Percentiles rank a stretch among this genome's conserved stretches.
Evolutionary conservation across 2,888 invertebrate species (phyloP).

Genomic region (Caenorhabditis macrosperma): DNA sequence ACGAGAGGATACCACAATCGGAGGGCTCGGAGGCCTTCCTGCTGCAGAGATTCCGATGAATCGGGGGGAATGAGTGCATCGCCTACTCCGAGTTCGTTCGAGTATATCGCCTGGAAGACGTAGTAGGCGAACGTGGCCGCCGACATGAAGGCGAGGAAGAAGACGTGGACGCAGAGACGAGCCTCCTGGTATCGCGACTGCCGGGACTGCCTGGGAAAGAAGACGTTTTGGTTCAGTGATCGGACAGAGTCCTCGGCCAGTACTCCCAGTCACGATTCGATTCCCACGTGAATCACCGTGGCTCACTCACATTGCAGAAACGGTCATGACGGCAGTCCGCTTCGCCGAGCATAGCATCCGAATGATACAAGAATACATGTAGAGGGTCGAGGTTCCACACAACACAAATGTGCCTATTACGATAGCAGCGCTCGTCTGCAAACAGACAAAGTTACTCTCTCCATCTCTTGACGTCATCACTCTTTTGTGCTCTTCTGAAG

Average conservation of each 20-base stretch:
- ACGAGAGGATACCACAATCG: slow-evolving; percentile 39
- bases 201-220: slow-evolving; percentile 33
- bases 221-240: no score
- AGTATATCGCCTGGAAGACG: slow-evolving; percentile 41
- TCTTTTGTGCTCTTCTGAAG: slow-evolving; percentile 24
- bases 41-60: slow-evolving; percentile 21
- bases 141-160: slow-evolving; percentile 23
- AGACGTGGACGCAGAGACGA: slow-evolving; percentile 32
- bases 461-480: background rate
- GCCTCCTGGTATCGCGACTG: slow-evolving; percentile 30
- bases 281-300: background rate
- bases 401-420: slow-evolving; percentile 34
- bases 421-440: slow-evolving; percentile 41
- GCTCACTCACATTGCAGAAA: slow-evolving; percentile 16
- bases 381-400: slow-evolving; percentile 16
- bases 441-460: background rate
- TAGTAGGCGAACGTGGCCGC: slow-evolving; percentile 36
- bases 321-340: slow-evolving; percentile 18
- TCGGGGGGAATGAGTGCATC: slow-evolving; percentile 12
- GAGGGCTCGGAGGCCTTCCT: slow-evolving; percentile 28
- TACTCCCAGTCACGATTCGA: background rate
- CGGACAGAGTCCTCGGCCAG: background rate
- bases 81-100: slow-evolving; percentile 38
- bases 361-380: slow-evolving; percentile 34
- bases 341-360: slow-evolving; percentile 23